A percentile compares a stretch with the other conserved stretches of the same genome.
phyloP scores from a whole-genome alignment of 92 coral and sea anemone genomes.

The Actinostola sp. region DNA sequence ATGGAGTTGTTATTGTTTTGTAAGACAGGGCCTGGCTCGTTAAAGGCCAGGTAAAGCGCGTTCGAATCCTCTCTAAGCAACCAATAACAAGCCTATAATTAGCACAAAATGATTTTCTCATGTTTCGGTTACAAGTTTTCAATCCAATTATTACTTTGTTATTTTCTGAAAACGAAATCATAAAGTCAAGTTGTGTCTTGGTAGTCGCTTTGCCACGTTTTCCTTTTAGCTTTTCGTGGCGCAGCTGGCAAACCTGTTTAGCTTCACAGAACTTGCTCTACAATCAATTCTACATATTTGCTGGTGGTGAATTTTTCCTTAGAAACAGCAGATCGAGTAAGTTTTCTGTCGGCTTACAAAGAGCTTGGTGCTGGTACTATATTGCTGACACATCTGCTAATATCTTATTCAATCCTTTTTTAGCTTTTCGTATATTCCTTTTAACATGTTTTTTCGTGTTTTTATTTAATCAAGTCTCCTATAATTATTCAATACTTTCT shows the following conservation, averaged over 20 bases:
- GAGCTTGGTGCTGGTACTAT: slow-evolving; percentile 7
- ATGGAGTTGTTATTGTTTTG: neutral
- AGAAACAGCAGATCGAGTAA: slow-evolving; percentile 33
- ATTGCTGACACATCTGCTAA: slow-evolving; percentile 11
- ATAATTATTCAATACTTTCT: neutral
- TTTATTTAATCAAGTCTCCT: neutral
- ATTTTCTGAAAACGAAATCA: slow-evolving; percentile 1
- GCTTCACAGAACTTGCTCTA: slow-evolving; percentile 4
- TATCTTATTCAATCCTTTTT: neutral
- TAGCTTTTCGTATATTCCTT: neutral
- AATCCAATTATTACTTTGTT: neutral
- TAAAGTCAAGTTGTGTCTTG: neutral
- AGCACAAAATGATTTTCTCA: neutral
- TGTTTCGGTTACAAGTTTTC: neutral
- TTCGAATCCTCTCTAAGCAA: too few species aligned
- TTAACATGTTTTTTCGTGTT: slow-evolving; percentile 4
- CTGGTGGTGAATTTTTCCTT: slow-evolving; percentile 49
- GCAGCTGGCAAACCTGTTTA: slow-evolving; percentile 23
- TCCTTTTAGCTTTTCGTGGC: neutral
- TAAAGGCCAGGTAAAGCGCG: too few species aligned
- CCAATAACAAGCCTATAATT: slow-evolving; percentile 3
- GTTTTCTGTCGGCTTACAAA: neutral
- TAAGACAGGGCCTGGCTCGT: neutral
- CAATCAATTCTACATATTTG: slow-evolving; percentile 36
- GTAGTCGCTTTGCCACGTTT: slow-evolving; percentile 4